Percentiles rank a stretch among this genome's conserved stretches.
Evolutionary conservation across 1,140 invertebrate genomes (phyloP).

Genomic region (Drosophila teissieri): DNA sequence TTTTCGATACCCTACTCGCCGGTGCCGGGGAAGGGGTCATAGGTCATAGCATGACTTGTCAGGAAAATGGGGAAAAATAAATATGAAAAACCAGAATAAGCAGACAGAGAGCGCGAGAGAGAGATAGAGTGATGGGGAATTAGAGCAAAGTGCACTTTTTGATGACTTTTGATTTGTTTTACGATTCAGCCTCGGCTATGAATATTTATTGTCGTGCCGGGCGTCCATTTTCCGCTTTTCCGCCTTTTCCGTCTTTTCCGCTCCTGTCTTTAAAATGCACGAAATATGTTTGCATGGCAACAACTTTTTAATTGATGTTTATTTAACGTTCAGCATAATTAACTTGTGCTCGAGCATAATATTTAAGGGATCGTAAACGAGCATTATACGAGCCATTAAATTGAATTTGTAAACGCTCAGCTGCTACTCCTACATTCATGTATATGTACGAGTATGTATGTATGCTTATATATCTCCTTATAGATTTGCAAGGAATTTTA

Average conservation of each 20-base stretch:
- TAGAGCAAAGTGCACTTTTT: conserved; percentile 82
- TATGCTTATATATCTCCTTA: conserved; percentile 4
- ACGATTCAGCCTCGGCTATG: conserved; percentile 70
- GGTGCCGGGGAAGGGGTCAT: conserved; percentile 5
- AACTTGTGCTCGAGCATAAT: conserved; percentile 69
- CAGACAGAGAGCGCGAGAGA: conserved; percentile 12
- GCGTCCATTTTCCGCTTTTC: conserved; percentile 20
- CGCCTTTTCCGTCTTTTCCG: conserved; percentile 14
- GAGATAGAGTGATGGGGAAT: conserved; percentile 52
- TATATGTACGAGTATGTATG: neutral
- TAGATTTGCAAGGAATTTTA: conserved; percentile 24
- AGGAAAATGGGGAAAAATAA: conserved; percentile 37
- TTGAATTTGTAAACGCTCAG: conserved; percentile 75
- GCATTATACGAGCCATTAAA: conserved; percentile 75
- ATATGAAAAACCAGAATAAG: conserved; percentile 6
- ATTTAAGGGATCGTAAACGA: conserved; percentile 76
- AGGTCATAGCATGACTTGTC: conserved; percentile 69
- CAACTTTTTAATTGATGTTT: conserved; percentile 80
- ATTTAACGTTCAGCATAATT: conserved; percentile 82
- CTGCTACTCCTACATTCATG: conserved; percentile 51
- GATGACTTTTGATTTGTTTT: conserved; percentile 83
- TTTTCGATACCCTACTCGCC: conserved; percentile 11
- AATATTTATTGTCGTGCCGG: conserved; percentile 78
- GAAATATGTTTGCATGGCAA: conserved; percentile 66
- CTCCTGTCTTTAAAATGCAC: conserved; percentile 74